A percentile compares a stretch with the other conserved stretches of the same genome.
phyloP scores from a whole-genome alignment of 2,797 vertebrate species.

The Sarcoramphus papa region DNA sequence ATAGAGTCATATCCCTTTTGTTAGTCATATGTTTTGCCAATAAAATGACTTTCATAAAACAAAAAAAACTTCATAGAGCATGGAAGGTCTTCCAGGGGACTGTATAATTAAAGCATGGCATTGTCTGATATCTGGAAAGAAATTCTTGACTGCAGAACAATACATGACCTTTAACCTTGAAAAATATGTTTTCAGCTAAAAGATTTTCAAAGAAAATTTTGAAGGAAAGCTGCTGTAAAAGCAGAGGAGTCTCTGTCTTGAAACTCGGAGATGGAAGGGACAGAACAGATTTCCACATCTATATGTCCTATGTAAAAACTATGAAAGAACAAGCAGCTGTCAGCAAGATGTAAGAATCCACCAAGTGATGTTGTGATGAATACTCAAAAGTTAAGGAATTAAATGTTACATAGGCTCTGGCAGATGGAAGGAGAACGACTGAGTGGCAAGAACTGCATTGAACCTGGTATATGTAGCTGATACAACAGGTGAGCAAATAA shows the following conservation, averaged over 20 bases:
- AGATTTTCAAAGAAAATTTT: background rate
- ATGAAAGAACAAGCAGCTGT: background rate
- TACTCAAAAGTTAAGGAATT: background rate
- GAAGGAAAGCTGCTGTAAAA: background rate
- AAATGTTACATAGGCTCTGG: background rate
- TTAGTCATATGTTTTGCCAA: slow-evolving; percentile 28
- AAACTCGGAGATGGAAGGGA: background rate
- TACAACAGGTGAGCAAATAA: background rate
- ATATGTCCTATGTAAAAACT: background rate
- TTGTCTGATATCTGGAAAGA: background rate
- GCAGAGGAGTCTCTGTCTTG: background rate
- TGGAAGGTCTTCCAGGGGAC: background rate
- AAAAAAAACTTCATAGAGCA: background rate
- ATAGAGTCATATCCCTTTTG: slow-evolving; percentile 24
- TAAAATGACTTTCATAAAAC: background rate
- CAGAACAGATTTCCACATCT: background rate
- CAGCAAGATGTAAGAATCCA: background rate
- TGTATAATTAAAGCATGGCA: background rate
- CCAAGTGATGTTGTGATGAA: background rate
- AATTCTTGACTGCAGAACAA: background rate
- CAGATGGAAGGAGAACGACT: background rate
- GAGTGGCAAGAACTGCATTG: background rate
- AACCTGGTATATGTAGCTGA: background rate
- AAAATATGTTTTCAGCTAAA: background rate
- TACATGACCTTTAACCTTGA: background rate